These are phyloP conservation scores for Drosophila nigrodunni DNA, from an alignment of 1,140 invertebrate species.

Conservation along the genomic window DNA sequence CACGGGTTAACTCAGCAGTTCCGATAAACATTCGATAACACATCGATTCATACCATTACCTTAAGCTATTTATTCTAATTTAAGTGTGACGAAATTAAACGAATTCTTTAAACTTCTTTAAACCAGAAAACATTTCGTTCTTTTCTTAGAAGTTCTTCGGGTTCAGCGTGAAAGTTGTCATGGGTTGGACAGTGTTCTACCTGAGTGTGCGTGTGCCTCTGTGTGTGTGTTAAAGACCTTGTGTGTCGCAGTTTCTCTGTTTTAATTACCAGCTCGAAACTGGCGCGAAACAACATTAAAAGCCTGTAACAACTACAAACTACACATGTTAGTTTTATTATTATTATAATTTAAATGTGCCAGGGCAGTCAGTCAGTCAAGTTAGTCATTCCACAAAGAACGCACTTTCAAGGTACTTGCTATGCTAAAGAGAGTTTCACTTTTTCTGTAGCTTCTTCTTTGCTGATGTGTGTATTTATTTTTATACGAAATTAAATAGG, in stretches of 20 bases:
- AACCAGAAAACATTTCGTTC: not conserved
- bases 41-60: conserved; percentile 26
- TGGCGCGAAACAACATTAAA: conserved; percentile 6
- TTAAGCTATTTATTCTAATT: conserved; percentile 78
- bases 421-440: conserved; percentile 63
- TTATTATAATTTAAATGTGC: conserved; percentile 35
- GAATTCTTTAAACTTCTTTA: not conserved
- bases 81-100: conserved; percentile 49
- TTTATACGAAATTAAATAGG: conserved; percentile 2
- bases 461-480: conserved; percentile 1
- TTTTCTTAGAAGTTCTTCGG: too few species aligned
- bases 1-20: conserved; percentile 42
- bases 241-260: conserved; percentile 49
- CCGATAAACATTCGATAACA: conserved; percentile 2
- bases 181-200: conserved; percentile 33
- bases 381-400: not conserved
- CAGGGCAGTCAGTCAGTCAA: conserved; percentile 19
- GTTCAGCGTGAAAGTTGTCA: conserved; percentile 55
- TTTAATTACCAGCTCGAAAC: conserved; percentile 34
- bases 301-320: conserved; percentile 13
- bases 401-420: conserved; percentile 31
- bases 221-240: conserved; percentile 31
- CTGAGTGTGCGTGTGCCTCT: not conserved
- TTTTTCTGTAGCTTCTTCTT: conserved; percentile 58
- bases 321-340: not conserved